Conservation (phyloP, 2,888 invertebrate species). For the Temnothorax unifasciatus region DNA sequence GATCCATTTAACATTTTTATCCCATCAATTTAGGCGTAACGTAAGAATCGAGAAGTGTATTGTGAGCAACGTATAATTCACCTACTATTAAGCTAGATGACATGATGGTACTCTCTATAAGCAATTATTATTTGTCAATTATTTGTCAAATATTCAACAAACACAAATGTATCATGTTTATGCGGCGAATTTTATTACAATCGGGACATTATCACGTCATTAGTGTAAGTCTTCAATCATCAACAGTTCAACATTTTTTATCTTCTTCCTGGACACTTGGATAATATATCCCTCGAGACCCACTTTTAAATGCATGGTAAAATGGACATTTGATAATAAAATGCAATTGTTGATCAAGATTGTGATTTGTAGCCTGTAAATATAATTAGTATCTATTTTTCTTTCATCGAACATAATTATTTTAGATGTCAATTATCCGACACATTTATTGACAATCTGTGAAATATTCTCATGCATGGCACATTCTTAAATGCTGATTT, state of each 20-base stretch:
- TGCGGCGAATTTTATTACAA: slow-evolving; percentile 1
- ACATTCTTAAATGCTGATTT: slow-evolving; percentile 6
- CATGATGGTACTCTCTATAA: slow-evolving; percentile 13
- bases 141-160: slow-evolving; percentile 28
- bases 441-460: background rate
- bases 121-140: slow-evolving; percentile 25
- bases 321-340: slow-evolving; percentile 15
- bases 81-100: background rate
- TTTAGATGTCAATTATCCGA: slow-evolving; percentile 7
- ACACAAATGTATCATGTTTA: background rate
- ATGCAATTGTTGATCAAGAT: background rate
- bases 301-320: slow-evolving; percentile 1
- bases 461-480: slow-evolving; percentile 33
- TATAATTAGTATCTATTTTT: slow-evolving; percentile 12
- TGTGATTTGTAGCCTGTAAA: background rate
- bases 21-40: slow-evolving; percentile 18
- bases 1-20: slow-evolving; percentile 1
- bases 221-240: background rate
- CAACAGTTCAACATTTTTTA: background rate
- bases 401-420: slow-evolving; percentile 1
- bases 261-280: background rate
- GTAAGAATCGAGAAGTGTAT: slow-evolving; percentile 9
- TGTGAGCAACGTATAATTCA: slow-evolving; percentile 4
- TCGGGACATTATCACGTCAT: background rate
- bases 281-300: background rate